A percentile compares a stretch with the other conserved stretches of the same genome.
These are phyloP conservation scores for Plumapathes pennacea DNA, from an alignment of 92 coral and sea anemone species.

Conservation along the genomic window DNA sequence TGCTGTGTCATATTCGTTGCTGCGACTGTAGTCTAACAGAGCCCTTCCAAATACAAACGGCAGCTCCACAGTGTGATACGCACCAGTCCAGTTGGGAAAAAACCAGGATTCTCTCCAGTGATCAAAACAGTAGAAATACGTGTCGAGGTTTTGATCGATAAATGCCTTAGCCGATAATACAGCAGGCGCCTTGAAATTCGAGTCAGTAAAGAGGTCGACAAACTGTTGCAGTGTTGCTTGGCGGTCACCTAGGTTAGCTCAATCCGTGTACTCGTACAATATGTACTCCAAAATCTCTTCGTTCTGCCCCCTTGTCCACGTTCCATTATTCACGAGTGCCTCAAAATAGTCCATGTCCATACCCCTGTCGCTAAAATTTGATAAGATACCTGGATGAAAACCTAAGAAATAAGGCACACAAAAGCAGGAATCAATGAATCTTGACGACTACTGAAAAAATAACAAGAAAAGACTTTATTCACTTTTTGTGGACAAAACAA, in stretches of 20 bases:
- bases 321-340: not conserved
- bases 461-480: no score
- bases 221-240: constrained; percentile 17
- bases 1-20: not conserved
- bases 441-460: no score
- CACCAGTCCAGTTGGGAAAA: constrained; percentile 12
- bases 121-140: constrained; percentile 23
- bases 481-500: no score
- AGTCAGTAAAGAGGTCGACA: constrained; percentile 26
- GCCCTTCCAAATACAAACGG: constrained; percentile 15
- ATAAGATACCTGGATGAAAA: no score
- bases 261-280: constrained; percentile 36
- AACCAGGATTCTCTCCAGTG: not conserved
- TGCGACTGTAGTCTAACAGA: not conserved
- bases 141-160: not conserved
- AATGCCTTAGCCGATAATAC: constrained; percentile 19
- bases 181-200: constrained; percentile 38
- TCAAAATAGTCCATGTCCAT: no score
- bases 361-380: no score
- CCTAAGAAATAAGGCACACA: no score
- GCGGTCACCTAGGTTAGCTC: constrained; percentile 14
- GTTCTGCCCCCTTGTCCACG: constrained; percentile 5
- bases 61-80: constrained; percentile 5
- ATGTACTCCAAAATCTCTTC: constrained; percentile 12
- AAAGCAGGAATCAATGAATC: no score